These are phyloP conservation scores for Watsonalla cultraria DNA, from an alignment of 2,888 invertebrate genomes.

Conservation along the genomic window DNA sequence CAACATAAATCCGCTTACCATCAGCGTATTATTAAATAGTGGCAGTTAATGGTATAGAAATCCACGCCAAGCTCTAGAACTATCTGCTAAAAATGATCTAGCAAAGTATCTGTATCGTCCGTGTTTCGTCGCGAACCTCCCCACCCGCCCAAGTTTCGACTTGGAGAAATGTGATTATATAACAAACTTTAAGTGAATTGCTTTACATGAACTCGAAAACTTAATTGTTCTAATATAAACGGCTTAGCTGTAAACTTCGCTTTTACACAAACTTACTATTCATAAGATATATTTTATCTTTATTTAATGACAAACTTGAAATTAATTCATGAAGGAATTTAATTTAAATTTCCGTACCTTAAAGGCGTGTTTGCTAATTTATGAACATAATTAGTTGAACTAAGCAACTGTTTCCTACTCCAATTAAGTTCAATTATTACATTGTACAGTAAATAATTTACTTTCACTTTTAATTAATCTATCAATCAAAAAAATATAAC, in stretches of 20 bases:
- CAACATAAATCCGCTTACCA: too few relatives aligned
- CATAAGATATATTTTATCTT: background rate
- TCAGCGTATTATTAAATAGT: too few relatives aligned
- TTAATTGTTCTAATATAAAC: conserved; percentile 66
- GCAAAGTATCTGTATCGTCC: conserved; percentile 38
- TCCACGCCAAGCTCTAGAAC: too few relatives aligned
- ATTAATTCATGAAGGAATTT: background rate
- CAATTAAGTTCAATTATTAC: conserved; percentile 19
- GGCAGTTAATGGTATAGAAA: too few relatives aligned
- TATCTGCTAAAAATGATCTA: conserved; percentile 23
- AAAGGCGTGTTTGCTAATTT: background rate
- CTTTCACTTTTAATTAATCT: too few relatives aligned
- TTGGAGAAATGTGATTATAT: conserved; percentile 64
- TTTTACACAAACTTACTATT: conserved; percentile 42
- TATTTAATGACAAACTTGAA: background rate
- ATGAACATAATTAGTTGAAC: background rate
- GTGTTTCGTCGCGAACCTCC: conserved; percentile 33
- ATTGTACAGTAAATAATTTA: conserved; percentile 16
- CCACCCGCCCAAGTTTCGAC: conserved; percentile 45
- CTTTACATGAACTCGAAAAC: conserved; percentile 63
- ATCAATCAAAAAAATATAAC: too few relatives aligned
- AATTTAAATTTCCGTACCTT: background rate
- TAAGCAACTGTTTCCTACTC: background rate
- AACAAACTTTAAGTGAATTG: conserved; percentile 66
- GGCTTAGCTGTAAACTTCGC: conserved; percentile 55